Evolutionary conservation across 2,113 vertebrate species (phyloP), one percentile per base, ranked within the genome.

Genomic region (rabbit (Oryctolagus cuniculus)): DNA sequence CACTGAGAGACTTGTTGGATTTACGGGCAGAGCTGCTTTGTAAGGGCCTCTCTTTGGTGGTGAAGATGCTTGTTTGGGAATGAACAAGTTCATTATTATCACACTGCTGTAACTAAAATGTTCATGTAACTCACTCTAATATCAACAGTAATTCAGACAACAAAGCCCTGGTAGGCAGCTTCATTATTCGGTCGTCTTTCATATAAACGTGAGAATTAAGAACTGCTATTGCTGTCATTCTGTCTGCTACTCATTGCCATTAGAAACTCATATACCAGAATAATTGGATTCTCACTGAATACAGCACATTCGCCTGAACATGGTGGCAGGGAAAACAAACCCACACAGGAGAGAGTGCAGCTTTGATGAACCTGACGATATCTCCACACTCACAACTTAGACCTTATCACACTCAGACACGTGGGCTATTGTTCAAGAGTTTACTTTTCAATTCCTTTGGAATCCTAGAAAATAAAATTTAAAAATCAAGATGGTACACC

Each of bases 191-290:
- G 38, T 55, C 21, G 64, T 80, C 51, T 77, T 74, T 69, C 73
- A 72, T 72, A 55, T 24, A 85, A 90, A 66, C 3, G 12, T 44
- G 81, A 64, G 81, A 53, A 53, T 78, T 85, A 64, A 51, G 82
- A 70, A 38, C 80, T 72, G 81, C 19, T 85, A 79, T 90, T 53
- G 72, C 55, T 86, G 87, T 90, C 93, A 72, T 72, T 69, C 38
- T n/a, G 31, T 85, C 93, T 85, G 19, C 22, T 25, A 34, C 53
- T n/a, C 38, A 73, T 94, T 69, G 27, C 15, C 7, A 10, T 27
- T 70, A 38, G 10, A 72, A 73, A 78, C 6, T 61, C 11, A 16
- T 24, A 19, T 17, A 21, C 38, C 2, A 78, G 64, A 19, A 38
- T 27, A 53, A 86, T 79, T 63, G 61, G 8, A 6, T 58, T 85